A percentile compares a stretch with the other conserved stretches of the same genome.
Conservation (phyloP, 2,113 vertebrate genomes). For the Lagenorhynchus albirostris region DNA sequence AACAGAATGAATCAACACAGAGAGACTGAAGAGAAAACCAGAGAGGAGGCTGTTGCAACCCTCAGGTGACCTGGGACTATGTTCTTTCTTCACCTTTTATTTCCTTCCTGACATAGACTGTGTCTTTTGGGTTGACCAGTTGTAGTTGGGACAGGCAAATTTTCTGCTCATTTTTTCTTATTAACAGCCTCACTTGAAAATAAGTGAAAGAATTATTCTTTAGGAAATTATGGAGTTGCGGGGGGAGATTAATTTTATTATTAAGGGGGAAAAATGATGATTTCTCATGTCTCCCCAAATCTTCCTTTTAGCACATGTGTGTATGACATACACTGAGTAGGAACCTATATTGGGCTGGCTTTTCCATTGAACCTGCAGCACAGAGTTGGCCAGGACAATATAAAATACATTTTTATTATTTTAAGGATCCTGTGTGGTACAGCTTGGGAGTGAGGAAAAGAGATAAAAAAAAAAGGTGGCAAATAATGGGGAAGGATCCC, state of each 20-base stretch:
- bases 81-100: not conserved
- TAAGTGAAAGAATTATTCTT: not conserved
- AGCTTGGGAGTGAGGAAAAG: not conserved
- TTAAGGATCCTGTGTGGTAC: not conserved
- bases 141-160: not conserved
- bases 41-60: not conserved
- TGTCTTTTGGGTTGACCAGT: not conserved
- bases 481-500: not conserved
- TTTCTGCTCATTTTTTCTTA: not conserved
- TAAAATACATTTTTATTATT: not conserved
- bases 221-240: not conserved
- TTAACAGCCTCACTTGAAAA: conserved; percentile 18
- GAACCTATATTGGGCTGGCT: not conserved
- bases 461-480: not conserved
- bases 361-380: not conserved
- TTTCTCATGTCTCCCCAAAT: not conserved
- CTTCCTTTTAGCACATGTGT: not conserved
- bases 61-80: not conserved
- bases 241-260: not conserved
- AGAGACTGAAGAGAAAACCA: not conserved
- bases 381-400: not conserved
- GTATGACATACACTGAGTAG: not conserved
- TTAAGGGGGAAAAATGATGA: not conserved
- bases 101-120: not conserved
- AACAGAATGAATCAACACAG: not conserved